Evolutionary conservation across 1,140 invertebrate species (phyloP).

Genomic region (Ganaspis sp.): DNA sequence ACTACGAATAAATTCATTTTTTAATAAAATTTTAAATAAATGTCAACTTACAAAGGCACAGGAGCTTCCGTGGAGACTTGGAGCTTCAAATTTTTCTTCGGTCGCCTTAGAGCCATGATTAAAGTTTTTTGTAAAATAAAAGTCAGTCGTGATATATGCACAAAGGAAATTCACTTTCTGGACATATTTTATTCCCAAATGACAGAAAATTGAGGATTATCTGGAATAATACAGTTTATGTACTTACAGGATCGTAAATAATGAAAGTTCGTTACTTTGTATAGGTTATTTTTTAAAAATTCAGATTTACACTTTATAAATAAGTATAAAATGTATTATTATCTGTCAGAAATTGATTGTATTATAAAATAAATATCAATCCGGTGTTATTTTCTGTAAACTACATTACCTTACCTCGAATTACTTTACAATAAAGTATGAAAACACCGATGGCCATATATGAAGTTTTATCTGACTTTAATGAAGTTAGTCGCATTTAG

Average conservation of each 20-base stretch:
- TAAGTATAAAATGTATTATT: constrained; percentile 20
- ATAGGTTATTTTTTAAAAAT: constrained; percentile 33
- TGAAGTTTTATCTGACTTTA: constrained; percentile 60
- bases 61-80: constrained; percentile 74
- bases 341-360: background rate
- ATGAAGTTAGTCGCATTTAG: constrained; percentile 57
- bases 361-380: constrained; percentile 25
- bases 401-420: constrained; percentile 49
- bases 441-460: constrained; percentile 69
- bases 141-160: constrained; percentile 9
- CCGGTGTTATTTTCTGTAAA: constrained; percentile 37
- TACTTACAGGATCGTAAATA: too few relatives aligned
- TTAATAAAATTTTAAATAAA: background rate
- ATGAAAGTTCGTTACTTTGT: too few relatives aligned
- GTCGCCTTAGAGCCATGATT: constrained; percentile 61
- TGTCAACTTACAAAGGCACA: constrained; percentile 69
- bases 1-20: background rate
- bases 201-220: constrained; percentile 24
- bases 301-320: constrained; percentile 30
- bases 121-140: constrained; percentile 21
- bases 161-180: constrained; percentile 38
- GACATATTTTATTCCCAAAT: constrained; percentile 34
- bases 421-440: constrained; percentile 46
- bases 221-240: constrained; percentile 37
- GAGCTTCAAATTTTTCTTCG: constrained; percentile 71